Conservation (phyloP, 2,797 vertebrate species). For the Todus mexicanus region DNA sequence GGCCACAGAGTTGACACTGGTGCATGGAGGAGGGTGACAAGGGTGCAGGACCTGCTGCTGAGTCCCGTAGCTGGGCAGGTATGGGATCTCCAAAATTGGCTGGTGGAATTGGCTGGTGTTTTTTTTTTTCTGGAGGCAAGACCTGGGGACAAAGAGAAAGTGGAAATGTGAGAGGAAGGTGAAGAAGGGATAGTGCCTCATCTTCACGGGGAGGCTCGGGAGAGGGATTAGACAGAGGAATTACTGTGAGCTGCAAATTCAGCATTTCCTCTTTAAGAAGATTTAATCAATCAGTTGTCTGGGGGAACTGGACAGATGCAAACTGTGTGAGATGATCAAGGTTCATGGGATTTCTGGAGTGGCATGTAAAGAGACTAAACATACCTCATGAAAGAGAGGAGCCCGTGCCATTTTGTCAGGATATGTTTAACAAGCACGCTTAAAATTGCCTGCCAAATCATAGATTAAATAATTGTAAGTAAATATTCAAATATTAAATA, state of each 20-base stretch:
- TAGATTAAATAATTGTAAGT: neutral
- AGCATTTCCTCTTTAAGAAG: conserved; percentile 8
- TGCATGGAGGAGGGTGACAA: neutral
- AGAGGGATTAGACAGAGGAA: neutral
- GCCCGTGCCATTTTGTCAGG: neutral
- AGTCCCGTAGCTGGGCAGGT: accelerated
- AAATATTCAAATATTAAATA: neutral
- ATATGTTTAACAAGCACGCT: neutral
- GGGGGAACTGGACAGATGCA: neutral
- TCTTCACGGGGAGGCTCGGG: neutral
- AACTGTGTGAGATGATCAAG: neutral
- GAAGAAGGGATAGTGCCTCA: neutral
- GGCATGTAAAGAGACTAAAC: neutral
- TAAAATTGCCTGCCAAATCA: neutral
- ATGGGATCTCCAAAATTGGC: neutral
- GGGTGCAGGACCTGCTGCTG: neutral
- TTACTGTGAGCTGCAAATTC: neutral
- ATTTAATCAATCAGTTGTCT: neutral
- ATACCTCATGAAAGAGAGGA: neutral
- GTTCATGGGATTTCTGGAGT: neutral
- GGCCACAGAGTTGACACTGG: neutral
- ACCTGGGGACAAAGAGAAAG: neutral
- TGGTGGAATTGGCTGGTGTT: too few species aligned
- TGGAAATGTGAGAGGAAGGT: neutral
- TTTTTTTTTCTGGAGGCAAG: neutral